phyloP scores from a whole-genome alignment of 2,888 invertebrate species.

The Acrobasis suavella region DNA sequence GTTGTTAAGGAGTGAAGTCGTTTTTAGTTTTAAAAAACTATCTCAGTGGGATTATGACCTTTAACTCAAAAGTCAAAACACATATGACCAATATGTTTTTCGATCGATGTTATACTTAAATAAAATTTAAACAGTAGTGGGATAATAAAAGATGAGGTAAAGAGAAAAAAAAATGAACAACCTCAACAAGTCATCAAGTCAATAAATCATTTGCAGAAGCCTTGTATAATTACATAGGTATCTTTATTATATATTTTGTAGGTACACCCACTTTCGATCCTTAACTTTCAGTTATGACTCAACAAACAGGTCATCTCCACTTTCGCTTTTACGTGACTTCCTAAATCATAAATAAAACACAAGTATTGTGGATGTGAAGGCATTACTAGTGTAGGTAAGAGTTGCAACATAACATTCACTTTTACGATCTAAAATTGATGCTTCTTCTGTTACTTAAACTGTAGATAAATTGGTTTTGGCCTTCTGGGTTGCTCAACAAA shows the following conservation, averaged over 20 bases:
- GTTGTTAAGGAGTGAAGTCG: too few relatives aligned
- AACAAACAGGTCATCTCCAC: slow-evolving; percentile 6
- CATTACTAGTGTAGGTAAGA: neutral
- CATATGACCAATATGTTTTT: too few relatives aligned
- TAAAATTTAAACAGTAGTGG: too few relatives aligned
- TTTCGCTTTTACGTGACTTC: slow-evolving; percentile 13
- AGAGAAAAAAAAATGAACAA: too few relatives aligned
- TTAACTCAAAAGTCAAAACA: too few relatives aligned
- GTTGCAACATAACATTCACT: slow-evolving; percentile 13
- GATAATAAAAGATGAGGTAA: too few relatives aligned
- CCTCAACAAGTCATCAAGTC: too few relatives aligned
- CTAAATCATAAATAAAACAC: slow-evolving; percentile 17
- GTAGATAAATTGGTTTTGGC: neutral
- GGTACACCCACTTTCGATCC: neutral
- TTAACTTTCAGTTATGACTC: slow-evolving; percentile 11
- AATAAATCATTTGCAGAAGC: too few relatives aligned
- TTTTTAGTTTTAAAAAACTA: too few relatives aligned
- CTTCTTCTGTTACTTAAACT: slow-evolving; percentile 1
- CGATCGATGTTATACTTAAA: too few relatives aligned
- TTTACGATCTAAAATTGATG: slow-evolving; percentile 5
- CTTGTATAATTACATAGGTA: neutral
- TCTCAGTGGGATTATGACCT: too few relatives aligned
- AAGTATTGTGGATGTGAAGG: slow-evolving; percentile 7
- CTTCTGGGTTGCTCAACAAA: too few relatives aligned
- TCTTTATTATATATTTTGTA: neutral